Conservation (phyloP, 2,797 vertebrate genomes). For the Hipposideros larvatus region DNA sequence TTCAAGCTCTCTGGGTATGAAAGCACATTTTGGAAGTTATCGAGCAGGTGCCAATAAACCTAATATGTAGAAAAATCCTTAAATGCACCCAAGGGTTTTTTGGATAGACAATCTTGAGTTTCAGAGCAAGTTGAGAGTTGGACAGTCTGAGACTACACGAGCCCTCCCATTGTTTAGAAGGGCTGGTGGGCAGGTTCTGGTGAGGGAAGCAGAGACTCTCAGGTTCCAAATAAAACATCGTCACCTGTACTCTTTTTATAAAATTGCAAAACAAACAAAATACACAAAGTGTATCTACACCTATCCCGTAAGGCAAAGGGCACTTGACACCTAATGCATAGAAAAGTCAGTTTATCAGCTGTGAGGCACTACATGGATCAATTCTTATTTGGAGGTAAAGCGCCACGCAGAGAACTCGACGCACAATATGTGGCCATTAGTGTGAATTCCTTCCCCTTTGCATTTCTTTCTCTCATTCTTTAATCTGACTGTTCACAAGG, state of each 20-base stretch:
- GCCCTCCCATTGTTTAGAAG: not conserved
- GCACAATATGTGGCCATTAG: accelerated
- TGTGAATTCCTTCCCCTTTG: too few relatives aligned
- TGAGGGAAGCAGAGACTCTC: not conserved
- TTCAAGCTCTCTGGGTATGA: not conserved
- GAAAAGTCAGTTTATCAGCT: not conserved
- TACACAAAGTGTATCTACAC: not conserved
- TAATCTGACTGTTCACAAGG: not conserved
- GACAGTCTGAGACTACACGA: not conserved
- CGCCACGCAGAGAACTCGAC: not conserved
- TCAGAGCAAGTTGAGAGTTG: not conserved
- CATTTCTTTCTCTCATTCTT: not conserved
- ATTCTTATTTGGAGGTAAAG: not conserved
- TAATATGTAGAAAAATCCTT: not conserved
- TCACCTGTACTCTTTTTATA: not conserved
- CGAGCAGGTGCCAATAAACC: not conserved
- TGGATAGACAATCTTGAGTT: not conserved
- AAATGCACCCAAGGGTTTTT: not conserved
- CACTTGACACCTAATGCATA: not conserved
- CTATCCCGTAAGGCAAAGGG: not conserved
- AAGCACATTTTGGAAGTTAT: not conserved
- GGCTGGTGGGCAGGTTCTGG: not conserved
- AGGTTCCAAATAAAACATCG: not conserved
- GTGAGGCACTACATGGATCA: accelerated
- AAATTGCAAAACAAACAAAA: not conserved